phyloP scores from a whole-genome alignment of 2,888 invertebrate genomes.

The Dorcus hopei region DNA sequence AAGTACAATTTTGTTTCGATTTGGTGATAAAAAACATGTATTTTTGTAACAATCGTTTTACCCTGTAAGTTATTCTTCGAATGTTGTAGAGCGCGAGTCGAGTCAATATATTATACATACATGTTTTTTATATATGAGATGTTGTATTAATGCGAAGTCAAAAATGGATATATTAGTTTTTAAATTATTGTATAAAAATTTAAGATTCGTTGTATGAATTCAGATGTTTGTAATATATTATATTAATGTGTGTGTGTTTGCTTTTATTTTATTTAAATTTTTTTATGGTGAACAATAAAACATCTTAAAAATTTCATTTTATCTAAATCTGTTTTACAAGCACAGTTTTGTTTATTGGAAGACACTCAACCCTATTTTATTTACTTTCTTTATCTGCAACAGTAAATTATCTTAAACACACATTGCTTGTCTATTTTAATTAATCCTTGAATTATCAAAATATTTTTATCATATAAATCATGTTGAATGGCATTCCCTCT shows the following conservation, averaged over 20 bases:
- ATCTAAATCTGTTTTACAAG: too few relatives aligned
- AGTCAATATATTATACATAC: constrained; percentile 11
- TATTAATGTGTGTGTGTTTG: constrained; percentile 7
- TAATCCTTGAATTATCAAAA: too few relatives aligned
- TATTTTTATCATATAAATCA: too few relatives aligned
- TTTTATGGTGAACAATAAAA: too few relatives aligned
- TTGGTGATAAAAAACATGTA: constrained; percentile 19
- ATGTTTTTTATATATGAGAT: constrained; percentile 20
- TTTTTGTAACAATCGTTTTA: constrained; percentile 14
- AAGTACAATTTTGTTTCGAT: constrained; percentile 12
- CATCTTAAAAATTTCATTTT: too few relatives aligned
- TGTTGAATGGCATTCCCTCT: too few relatives aligned
- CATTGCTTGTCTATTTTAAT: too few relatives aligned
- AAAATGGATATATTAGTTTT: constrained; percentile 17
- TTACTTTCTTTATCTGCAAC: too few relatives aligned
- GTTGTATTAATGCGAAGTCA: constrained; percentile 6
- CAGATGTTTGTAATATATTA: constrained; percentile 20
- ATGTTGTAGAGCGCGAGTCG: constrained; percentile 14
- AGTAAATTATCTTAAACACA: too few relatives aligned
- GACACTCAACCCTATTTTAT: too few relatives aligned
- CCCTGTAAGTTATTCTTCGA: constrained; percentile 11
- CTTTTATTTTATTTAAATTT: too few relatives aligned
- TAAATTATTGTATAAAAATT: constrained; percentile 21
- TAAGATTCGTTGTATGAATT: constrained; percentile 17
- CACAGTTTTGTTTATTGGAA: too few relatives aligned